Base-by-base conservation (phyloP, 2,888 invertebrate species). In the Coelopa pilipes region DNA sequence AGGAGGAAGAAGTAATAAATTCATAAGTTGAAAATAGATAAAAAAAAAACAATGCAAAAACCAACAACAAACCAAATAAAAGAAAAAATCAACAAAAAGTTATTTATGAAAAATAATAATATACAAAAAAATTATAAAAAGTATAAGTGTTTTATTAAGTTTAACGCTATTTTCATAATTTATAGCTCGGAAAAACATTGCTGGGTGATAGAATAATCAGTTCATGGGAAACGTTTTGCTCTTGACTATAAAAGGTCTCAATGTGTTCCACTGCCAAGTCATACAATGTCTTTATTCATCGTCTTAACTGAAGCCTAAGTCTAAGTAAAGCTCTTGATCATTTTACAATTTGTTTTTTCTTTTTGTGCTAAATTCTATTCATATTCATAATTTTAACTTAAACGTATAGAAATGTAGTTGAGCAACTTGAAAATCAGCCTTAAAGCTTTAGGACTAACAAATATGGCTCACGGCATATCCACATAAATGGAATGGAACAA, bases 91-190 rank as follows among this genome's bases (percentile, higher is more conserved):
- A 69, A 69, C 70, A 71, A 53, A 65, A 71, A 71, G 71, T 71
- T 71, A 71, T 71, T 71, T 71, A 71, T 65, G 65, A 71, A 70
- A 70, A 71, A 71, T 65, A 71, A 71, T 71, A 65, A 71, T 65
- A 65, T 65, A 63, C 60, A 60, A 60, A 70, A 70, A 70, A 70
- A 70, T 49, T 45, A 19, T 46, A 46, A 19, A 69, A 69, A 47
- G 21, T 49, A 49, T n/a, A 13, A 46, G 13, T 34, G 17, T 46
- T 17, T 65, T 15, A 62, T 62, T 65, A 1, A n/a, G 15, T 11
- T 34, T 34, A 34, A 34, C 34, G 34, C 7, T 34, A 7, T 34
- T 34, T 53, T 15, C n/a, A 53, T n/a, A n/a, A 17, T 53, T 17
- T n/a, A 2, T 53, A n/a, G 53, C 17, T 53, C 17, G 15, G 13